Percentiles rank a stretch among this genome's conserved stretches.
Evolutionary conservation across 2,797 vertebrate species (phyloP).

Genomic region (Pogonophryne albipinna): DNA sequence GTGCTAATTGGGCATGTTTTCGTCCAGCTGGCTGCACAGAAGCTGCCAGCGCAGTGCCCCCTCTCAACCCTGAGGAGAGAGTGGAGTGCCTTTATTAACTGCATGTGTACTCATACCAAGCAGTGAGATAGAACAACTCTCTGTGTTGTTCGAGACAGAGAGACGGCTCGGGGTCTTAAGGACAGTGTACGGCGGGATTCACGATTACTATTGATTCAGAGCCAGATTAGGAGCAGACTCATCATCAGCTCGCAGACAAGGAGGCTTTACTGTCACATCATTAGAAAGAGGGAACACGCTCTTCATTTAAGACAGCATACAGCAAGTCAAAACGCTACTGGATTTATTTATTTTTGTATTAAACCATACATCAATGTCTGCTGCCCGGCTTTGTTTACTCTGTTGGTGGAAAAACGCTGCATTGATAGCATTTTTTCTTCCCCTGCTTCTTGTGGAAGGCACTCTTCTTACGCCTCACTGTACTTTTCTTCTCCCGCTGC

Average conservation of each 20-base stretch:
- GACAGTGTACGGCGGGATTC: constrained; percentile 42
- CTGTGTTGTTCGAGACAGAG: constrained; percentile 58
- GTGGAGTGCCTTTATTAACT: constrained; percentile 52
- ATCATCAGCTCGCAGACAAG: constrained; percentile 45
- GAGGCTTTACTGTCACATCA: constrained; percentile 37
- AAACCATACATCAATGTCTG: constrained; percentile 51
- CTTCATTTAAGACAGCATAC: constrained; percentile 4
- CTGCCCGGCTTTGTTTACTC: constrained; percentile 42
- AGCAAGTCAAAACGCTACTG: constrained; percentile 4
- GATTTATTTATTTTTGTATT: constrained; percentile 37
- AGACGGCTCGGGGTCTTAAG: constrained; percentile 48
- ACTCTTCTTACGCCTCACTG: constrained; percentile 45
- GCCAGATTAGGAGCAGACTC: constrained; percentile 64
- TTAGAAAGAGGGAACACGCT: constrained; percentile 17
- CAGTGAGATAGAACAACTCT: constrained; percentile 56
- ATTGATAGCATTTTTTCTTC: constrained; percentile 48
- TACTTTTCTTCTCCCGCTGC: constrained; percentile 59
- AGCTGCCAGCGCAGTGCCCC: constrained; percentile 52
- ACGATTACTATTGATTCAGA: constrained; percentile 68
- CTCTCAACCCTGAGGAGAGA: constrained; percentile 51
- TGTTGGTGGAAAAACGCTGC: constrained; percentile 40
- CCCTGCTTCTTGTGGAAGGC: constrained; percentile 31
- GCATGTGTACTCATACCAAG: constrained; percentile 44
- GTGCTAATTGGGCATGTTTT: constrained; percentile 71
- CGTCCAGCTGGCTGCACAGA: constrained; percentile 62